A percentile compares a stretch with the other conserved stretches of the same genome.
phyloP scores from a whole-genome alignment of 2,797 vertebrate genomes.

The Buceros bicornis region DNA sequence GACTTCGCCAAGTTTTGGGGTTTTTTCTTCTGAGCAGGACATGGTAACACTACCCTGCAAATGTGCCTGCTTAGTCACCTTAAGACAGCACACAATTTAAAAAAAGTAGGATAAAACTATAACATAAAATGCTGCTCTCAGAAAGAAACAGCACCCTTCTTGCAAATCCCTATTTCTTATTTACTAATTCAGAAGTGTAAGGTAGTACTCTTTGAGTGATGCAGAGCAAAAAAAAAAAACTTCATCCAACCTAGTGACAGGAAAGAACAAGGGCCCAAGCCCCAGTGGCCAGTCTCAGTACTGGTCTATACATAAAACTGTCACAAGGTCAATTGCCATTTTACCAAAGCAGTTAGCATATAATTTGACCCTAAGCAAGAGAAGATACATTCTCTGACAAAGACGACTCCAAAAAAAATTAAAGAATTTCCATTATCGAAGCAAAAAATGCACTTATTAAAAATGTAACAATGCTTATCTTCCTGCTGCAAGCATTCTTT shows the following conservation, averaged over 20 bases:
- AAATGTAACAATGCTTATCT: background rate
- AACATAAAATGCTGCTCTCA: background rate
- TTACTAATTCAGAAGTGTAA: background rate
- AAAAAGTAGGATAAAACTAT: background rate
- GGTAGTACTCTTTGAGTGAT: background rate
- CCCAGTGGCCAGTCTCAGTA: background rate
- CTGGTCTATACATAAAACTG: background rate
- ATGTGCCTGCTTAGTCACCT: background rate
- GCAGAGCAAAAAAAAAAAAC: background rate
- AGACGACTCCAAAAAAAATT: background rate
- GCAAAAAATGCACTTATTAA: background rate
- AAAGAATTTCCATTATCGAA: background rate
- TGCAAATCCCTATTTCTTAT: background rate
- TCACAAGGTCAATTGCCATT: background rate
- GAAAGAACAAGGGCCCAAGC: background rate
- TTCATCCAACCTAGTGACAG: background rate
- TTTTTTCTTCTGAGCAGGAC: background rate
- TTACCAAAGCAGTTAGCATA: background rate
- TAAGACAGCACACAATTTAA: background rate
- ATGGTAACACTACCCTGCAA: background rate
- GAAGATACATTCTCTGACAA: background rate
- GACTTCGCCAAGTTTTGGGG: background rate
- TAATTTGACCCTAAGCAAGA: background rate
- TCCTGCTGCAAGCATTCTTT: background rate
- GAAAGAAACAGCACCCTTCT: background rate